Conservation (phyloP, 2,888 invertebrate genomes). For the Meghimatium bilineatum region DNA sequence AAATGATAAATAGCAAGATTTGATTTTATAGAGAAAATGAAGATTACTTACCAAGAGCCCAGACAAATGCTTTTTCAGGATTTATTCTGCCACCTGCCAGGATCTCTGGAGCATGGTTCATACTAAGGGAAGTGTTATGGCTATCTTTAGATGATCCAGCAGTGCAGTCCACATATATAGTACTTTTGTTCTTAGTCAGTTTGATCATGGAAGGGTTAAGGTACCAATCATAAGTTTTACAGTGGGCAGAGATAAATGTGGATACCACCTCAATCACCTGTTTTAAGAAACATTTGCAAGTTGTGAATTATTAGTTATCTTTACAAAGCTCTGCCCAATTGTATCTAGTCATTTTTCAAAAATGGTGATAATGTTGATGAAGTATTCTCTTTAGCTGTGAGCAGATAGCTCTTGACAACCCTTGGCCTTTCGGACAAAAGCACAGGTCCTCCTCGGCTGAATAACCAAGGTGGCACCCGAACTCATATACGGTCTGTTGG, state of each 20-base stretch:
- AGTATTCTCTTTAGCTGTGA: too few relatives aligned
- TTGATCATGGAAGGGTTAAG: slow-evolving; percentile 25
- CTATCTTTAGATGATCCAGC: background rate
- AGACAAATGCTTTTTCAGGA: slow-evolving; percentile 55
- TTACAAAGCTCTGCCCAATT: too few relatives aligned
- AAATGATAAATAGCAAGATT: background rate
- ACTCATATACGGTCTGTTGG: too few relatives aligned
- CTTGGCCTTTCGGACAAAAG: too few relatives aligned
- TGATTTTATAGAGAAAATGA: background rate
- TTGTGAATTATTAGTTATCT: too few relatives aligned
- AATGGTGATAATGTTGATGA: too few relatives aligned
- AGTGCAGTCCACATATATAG: slow-evolving; percentile 22
- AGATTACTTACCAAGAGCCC: slow-evolving; percentile 56
- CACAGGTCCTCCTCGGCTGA: too few relatives aligned
- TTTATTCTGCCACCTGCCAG: background rate
- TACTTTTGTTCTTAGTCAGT: slow-evolving; percentile 18
- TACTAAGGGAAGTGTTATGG: background rate
- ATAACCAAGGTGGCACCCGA: too few relatives aligned
- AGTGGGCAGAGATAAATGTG: slow-evolving; percentile 13
- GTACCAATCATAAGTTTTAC: slow-evolving; percentile 16
- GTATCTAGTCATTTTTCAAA: too few relatives aligned
- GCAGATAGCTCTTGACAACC: too few relatives aligned
- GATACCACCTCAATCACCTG: slow-evolving; percentile 26
- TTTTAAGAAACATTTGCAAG: background rate
- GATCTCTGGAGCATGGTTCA: slow-evolving; percentile 31